Percentiles rank a stretch among this genome's conserved stretches.
phyloP scores from a whole-genome alignment of 2,113 vertebrate species.

The Mobula hypostoma region DNA sequence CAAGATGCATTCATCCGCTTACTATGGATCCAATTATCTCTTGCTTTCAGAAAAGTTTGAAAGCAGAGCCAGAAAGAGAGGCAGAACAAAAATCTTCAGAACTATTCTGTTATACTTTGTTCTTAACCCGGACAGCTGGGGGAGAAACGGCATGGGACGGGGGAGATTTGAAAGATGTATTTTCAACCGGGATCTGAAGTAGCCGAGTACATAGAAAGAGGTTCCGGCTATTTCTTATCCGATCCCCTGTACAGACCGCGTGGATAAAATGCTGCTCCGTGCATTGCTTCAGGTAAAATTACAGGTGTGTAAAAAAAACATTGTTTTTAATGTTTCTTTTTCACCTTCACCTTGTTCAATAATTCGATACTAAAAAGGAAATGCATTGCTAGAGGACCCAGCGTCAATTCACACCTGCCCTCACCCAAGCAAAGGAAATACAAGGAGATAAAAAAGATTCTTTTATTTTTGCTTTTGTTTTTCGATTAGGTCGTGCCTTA shows the following conservation, averaged over 20 bases:
- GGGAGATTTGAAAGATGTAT: not conserved
- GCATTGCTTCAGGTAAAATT: not conserved
- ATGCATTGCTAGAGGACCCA: no score
- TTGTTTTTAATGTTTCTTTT: not conserved
- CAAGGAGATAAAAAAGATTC: not conserved
- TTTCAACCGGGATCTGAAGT: not conserved
- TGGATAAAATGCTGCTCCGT: not conserved
- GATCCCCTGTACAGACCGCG: not conserved
- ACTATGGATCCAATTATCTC: not conserved
- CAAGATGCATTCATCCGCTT: not conserved
- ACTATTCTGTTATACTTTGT: not conserved
- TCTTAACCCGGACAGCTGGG: not conserved
- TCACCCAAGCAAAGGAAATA: not conserved
- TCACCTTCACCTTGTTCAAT: not conserved
- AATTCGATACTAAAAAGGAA: not conserved
- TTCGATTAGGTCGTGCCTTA: no score
- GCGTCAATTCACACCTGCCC: not conserved
- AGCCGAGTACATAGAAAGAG: not conserved
- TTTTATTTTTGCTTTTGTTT: not conserved
- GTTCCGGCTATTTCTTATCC: not conserved
- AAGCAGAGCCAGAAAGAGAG: not conserved
- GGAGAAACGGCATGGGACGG: not conserved
- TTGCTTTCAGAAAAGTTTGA: constrained; percentile 18
- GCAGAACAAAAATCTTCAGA: not conserved
- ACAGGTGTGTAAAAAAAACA: not conserved